Evolutionary conservation across 2,797 vertebrate species (phyloP), one percentile per base, ranked within the genome.

Genomic region (Eremophila alpestris): DNA sequence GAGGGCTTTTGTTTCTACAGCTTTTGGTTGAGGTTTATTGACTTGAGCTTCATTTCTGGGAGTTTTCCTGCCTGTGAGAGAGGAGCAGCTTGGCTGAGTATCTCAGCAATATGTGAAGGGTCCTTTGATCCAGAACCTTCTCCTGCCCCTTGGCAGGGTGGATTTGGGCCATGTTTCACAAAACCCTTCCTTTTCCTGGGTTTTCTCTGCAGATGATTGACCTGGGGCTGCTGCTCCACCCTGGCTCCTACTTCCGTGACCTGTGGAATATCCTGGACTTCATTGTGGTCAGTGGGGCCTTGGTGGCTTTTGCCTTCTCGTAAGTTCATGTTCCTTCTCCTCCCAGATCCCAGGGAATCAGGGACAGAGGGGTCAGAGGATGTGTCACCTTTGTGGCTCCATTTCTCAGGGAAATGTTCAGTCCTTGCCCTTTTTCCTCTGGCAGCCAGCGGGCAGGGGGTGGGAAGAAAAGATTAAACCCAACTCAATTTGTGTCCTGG

Each of bases 261-360:
- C 98, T 99, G 88, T 99, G 99, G 99, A 99, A 99, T 94, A 99
- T 99, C 94, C 97, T 99, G 97, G 99, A 99, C 97, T 99, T 99
- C 98, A 99, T 99, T 95, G 99, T 99, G 97, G 99, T 99, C 99
- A 99, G 99, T 97, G 99, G 99, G 89, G 99, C 99, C 75, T 97
- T 99, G 97, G 99, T 99, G 98, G 99, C 99, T 5, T 99, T 99
- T 97, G 99, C 99, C 77, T 99, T 99, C 98, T 98, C 99, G 99
- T 99, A 99, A 99, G 99, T 99, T 96, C 54, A 16, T 58, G 49
- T n/a, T 68, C 83, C 30, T 87, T 60, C 43, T 48, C 30, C 23
- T 45, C 68, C 43, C 32, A 14, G 1, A 88, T 91, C 38, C 51
- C 51, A 41, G 63, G 74, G 29, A 23, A 54, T 21, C 2, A 13